phyloP scores from a whole-genome alignment of 2,113 vertebrate species.

The Saguinus imperator region DNA sequence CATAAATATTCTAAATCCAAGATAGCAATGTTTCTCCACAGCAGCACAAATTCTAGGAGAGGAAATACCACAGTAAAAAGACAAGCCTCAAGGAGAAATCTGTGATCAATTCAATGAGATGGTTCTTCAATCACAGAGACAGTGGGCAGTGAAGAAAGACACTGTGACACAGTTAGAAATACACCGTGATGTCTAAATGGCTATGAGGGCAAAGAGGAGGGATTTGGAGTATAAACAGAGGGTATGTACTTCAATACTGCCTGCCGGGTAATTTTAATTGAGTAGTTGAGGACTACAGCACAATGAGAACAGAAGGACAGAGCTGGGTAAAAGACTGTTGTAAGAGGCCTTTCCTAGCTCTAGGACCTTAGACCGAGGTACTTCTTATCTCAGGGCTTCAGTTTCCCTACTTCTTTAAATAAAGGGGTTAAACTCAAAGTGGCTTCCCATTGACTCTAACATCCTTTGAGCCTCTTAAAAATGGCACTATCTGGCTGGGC shows the following conservation, averaged over 20 bases:
- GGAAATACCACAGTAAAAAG: neutral
- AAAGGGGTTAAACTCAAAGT: neutral
- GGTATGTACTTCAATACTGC: neutral
- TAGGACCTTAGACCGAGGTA: neutral
- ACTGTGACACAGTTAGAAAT: neutral
- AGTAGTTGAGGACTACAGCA: neutral
- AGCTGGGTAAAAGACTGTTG: neutral
- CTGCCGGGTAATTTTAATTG: neutral
- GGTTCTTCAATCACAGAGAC: neutral
- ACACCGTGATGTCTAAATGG: neutral
- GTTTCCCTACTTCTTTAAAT: neutral
- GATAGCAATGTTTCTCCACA: neutral
- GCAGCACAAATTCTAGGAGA: neutral
- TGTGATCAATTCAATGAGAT: neutral
- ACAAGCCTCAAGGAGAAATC: neutral
- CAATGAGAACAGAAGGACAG: neutral
- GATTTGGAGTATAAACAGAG: neutral
- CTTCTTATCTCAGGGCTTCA: neutral
- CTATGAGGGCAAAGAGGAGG: neutral
- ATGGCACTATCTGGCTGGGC: neutral
- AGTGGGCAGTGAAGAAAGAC: neutral
- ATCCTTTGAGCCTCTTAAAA: neutral
- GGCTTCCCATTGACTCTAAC: neutral
- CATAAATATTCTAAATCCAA: conserved; percentile 34
- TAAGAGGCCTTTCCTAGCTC: neutral